Evolutionary conservation across 2,113 vertebrate species (phyloP).

Genomic region (Triplophysa rosa): DNA sequence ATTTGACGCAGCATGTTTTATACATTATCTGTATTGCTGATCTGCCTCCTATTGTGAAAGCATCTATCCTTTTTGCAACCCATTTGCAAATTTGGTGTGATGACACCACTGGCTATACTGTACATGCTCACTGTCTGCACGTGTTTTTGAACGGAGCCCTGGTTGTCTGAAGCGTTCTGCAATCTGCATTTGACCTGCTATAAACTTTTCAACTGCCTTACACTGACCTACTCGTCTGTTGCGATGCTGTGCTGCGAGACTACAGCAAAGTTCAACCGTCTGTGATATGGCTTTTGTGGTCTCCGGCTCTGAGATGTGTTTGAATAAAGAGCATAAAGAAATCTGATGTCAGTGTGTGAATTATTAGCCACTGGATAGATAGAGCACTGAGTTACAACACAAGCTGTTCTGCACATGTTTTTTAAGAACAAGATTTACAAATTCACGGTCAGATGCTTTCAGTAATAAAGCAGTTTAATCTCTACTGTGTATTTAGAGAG

Average conservation of each 20-base stretch:
- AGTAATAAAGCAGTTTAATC: slow-evolving; percentile 10
- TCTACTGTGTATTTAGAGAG: not conserved
- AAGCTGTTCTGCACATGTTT: slow-evolving; percentile 20
- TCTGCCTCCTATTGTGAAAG: not conserved
- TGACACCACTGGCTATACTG: not conserved
- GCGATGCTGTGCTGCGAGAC: not conserved
- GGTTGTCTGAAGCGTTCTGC: not conserved
- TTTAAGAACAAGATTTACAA: slow-evolving; percentile 14
- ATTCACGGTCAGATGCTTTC: slow-evolving; percentile 4
- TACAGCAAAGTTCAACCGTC: slow-evolving; percentile 1
- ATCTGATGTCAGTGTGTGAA: not conserved
- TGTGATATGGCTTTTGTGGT: slow-evolving; percentile 13
- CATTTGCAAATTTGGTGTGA: not conserved
- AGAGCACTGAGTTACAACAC: slow-evolving; percentile 11
- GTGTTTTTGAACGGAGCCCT: not conserved
- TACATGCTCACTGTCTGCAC: not conserved
- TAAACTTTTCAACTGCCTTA: not conserved
- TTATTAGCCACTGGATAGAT: not conserved
- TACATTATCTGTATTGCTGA: not conserved
- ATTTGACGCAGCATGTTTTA: not conserved
- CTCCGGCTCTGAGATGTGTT: not conserved
- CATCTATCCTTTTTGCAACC: not conserved
- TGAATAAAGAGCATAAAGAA: not conserved
- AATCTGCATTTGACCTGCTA: slow-evolving; percentile 9
- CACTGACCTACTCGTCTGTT: not conserved